Conservation (phyloP, 2,888 invertebrate species). For the Acheta domesticus region DNA sequence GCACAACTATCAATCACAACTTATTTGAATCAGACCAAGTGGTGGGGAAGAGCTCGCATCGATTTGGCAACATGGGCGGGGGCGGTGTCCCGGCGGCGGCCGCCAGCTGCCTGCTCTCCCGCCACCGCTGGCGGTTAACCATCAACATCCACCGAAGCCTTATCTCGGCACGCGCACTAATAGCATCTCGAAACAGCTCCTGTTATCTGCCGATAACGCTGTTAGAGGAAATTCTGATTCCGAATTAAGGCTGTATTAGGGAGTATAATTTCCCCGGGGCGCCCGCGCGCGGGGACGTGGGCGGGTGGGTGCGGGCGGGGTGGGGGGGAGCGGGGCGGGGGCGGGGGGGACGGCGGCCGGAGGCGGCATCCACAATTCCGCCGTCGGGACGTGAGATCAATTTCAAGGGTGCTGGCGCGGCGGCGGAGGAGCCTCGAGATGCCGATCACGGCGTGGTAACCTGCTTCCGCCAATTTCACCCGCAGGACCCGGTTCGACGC, state of each 20-base stretch:
- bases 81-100: no score
- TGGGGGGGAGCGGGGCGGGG: not conserved
- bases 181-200: not conserved
- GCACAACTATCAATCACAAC: no score
- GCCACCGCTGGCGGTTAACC: not conserved
- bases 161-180: not conserved
- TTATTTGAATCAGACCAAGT: no score
- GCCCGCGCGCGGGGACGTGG: not conserved
- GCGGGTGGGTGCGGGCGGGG: not conserved
- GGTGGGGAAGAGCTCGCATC: no score
- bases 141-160: not conserved
- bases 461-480: slow-evolving; percentile 2
- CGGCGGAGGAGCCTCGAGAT: not conserved
- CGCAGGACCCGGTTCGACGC: not conserved
- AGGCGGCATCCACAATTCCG: not conserved
- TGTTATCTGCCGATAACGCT: slow-evolving; percentile 18
- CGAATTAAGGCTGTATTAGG: slow-evolving; percentile 18
- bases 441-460: not conserved
- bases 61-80: no score
- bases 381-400: not conserved
- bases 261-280: slow-evolving; percentile 12
- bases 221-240: slow-evolving; percentile 18
- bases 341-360: not conserved
- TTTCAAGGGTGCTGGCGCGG: slow-evolving; percentile 18
- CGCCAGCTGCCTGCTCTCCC: no score